A percentile compares a stretch with the other conserved stretches of the same genome.
These are phyloP conservation scores for Parazoanthus darwini DNA, from an alignment of 92 coral and sea anemone species.

Conservation along the genomic window DNA sequence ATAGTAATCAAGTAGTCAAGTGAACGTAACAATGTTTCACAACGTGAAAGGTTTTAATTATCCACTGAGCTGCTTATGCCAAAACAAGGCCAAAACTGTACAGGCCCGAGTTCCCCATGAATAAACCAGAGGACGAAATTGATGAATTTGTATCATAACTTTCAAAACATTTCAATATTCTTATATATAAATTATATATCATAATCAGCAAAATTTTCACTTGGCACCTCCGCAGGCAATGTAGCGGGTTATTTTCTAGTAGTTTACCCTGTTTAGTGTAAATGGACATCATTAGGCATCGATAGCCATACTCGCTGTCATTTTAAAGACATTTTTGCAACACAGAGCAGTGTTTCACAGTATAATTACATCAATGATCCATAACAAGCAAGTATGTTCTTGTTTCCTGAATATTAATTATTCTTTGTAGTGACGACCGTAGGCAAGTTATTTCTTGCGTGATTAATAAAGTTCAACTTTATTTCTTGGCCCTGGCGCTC, in stretches of 20 bases:
- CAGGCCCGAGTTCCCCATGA: too few species aligned
- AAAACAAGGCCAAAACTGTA: too few species aligned
- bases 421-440: neutral
- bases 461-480: too few species aligned
- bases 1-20: too few species aligned
- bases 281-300: neutral
- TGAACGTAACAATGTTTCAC: too few species aligned
- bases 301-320: neutral
- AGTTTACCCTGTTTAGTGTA: neutral
- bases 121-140: too few species aligned
- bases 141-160: too few species aligned
- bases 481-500: constrained; percentile 1
- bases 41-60: too few species aligned
- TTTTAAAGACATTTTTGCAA: too few species aligned
- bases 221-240: neutral
- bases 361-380: neutral
- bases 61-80: too few species aligned
- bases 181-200: neutral
- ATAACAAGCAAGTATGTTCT: neutral
- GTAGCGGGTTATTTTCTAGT: neutral
- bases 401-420: neutral
- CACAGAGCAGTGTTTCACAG: neutral
- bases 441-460: neutral
- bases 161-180: too few species aligned
- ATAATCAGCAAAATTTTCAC: neutral